These are phyloP conservation scores for Ceratosolen solmsi DNA, from an alignment of 1,140 invertebrate genomes.

Conservation along the genomic window DNA sequence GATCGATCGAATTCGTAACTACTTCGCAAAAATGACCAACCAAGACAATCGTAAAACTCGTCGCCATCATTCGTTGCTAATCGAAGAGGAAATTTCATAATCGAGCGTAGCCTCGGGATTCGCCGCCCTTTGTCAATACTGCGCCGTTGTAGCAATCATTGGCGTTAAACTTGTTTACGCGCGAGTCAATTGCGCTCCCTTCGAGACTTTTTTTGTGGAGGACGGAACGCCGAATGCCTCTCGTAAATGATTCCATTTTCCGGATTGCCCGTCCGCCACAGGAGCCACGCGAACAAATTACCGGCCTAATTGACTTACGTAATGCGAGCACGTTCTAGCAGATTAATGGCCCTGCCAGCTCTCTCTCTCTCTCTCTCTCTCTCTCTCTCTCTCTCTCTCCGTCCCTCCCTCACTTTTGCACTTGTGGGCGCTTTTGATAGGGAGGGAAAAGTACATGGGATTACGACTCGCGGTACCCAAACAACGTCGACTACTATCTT, in stretches of 20 bases:
- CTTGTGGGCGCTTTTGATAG: no score
- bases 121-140: no score
- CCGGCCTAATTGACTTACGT: conserved; percentile 39
- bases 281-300: conserved; percentile 24
- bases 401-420: no score
- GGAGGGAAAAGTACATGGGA: no score
- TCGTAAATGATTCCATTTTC: not conserved
- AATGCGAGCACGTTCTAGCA: conserved; percentile 5
- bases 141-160: not conserved
- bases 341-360: conserved; percentile 8
- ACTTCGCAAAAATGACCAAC: not conserved
- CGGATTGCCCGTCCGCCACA: not conserved
- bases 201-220: no score
- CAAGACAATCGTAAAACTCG: not conserved
- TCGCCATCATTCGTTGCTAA: not conserved
- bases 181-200: not conserved
- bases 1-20: not conserved
- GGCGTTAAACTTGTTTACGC: not conserved
- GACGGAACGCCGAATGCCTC: not conserved
- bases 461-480: no score
- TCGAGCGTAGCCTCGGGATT: not conserved
- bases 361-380: no score
- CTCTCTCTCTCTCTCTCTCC: no score
- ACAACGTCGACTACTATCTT: no score
- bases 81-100: not conserved